Evolutionary conservation across 2,113 vertebrate genomes (phyloP), one percentile per base, ranked within the genome.

Genomic region (Lucifuga dentata): DNA sequence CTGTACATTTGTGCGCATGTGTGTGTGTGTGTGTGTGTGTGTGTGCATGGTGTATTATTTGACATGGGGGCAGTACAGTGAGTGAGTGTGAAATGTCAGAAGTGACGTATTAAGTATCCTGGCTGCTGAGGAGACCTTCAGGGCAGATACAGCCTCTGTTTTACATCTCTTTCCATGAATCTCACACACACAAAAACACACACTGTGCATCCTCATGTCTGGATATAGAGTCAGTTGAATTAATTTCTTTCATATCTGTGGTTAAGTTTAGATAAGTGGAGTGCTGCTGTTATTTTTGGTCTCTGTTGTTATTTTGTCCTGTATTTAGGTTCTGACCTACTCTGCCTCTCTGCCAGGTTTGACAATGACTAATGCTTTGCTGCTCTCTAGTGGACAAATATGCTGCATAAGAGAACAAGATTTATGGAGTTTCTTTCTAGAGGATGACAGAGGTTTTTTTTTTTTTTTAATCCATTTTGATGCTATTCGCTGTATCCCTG

Each of bases 371-470:
- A 48, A 73, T 62, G 59, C 41, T 67, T 70, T 75, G 90, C 78
- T 87, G 91, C 89, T 81, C 90, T 83, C 92, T 93, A 85, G 85
- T 87, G 92, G 90, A 78, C 78, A 81, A 2, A 74, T 19, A 40
- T 44, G 65, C 70, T 33, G 33, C 63, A 66, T 26, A 5, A 3
- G 16, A 53, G 45, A 58, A 46, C 26, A 23, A 20, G 39, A 45
- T 39, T 63, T 23, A 21, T 64, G n/a, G 16, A 55, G 45, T 21
- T 71, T 58, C n/a, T 12, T 53, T 11, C 29, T 23, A 6, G 32
- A 53, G 20, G 32, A 15, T 44, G 8, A 40, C 7, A 53, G 5
- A 21, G 40, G 8, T 16, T 32, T 0, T 64, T 52, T 49, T 40
- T n/a, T n/a, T n/a, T n/a, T n/a, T n/a, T n/a, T n/a, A 35, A 12